Percentiles rank a stretch among this genome's conserved stretches.
phyloP scores from a whole-genome alignment of 2,113 vertebrate species.

The Eulacestoma nigropectus region DNA sequence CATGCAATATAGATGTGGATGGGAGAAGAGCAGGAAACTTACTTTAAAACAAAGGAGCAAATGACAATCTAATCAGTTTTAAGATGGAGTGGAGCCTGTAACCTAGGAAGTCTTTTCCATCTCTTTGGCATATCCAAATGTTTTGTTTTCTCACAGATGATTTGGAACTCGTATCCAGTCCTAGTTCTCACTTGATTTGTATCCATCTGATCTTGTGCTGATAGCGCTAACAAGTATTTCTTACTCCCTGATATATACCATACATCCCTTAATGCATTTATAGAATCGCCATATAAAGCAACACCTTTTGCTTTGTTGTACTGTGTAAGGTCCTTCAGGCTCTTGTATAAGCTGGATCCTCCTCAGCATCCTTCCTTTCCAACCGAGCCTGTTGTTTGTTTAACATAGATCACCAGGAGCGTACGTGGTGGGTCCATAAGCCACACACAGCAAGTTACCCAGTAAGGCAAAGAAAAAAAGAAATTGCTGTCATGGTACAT shows the following conservation, averaged over 20 bases:
- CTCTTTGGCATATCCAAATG: neutral
- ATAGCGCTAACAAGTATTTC: neutral
- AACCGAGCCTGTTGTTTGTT: neutral
- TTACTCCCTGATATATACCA: neutral
- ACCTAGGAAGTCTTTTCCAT: neutral
- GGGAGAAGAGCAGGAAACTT: neutral
- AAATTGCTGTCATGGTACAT: neutral
- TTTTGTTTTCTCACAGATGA: neutral
- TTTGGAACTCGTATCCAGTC: neutral
- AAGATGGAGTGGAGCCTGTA: neutral
- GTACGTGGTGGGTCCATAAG: neutral
- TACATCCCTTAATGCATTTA: neutral
- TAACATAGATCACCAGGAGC: neutral
- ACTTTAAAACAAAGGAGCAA: neutral
- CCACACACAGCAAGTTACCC: neutral
- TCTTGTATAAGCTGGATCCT: neutral
- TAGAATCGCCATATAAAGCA: neutral
- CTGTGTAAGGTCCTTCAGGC: neutral
- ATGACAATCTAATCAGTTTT: neutral
- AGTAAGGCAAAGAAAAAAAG: neutral
- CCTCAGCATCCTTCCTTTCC: neutral
- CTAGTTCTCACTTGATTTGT: neutral
- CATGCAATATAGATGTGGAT: rapidly evolving
- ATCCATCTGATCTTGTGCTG: neutral
- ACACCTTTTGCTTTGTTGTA: neutral